Evolutionary conservation across 1,140 invertebrate genomes (phyloP).

Genomic region (Adelges cooleyi): DNA sequence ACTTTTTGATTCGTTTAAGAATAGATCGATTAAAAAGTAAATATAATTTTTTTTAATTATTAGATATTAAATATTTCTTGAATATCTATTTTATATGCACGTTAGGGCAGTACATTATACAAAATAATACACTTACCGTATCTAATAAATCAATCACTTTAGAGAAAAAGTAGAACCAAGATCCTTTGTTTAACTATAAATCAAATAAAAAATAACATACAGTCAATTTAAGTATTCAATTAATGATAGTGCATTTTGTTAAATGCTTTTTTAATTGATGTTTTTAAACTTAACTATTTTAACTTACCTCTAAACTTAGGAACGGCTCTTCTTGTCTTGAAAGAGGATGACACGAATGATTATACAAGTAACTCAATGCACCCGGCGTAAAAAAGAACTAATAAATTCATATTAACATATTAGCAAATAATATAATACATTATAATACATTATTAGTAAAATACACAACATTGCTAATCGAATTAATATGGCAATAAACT

Average conservation of each 20-base stretch:
- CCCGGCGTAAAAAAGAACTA: constrained; percentile 30
- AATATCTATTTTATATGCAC: too few species aligned
- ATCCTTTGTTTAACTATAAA: constrained; percentile 46
- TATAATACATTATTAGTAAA: too few species aligned
- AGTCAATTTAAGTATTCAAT: neutral
- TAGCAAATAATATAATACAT: too few species aligned
- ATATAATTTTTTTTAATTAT: neutral
- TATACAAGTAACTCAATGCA: constrained; percentile 16
- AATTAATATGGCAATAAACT: too few species aligned
- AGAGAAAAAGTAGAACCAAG: constrained; percentile 55
- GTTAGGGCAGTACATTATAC: too few species aligned
- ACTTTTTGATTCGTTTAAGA: too few species aligned
- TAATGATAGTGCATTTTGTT: neutral
- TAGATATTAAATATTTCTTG: too few species aligned
- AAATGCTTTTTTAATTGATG: neutral
- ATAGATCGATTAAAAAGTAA: neutral
- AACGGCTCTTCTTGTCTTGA: constrained; percentile 14
- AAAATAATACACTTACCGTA: constrained; percentile 32
- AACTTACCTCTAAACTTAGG: neutral
- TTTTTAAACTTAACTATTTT: neutral
- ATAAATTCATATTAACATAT: too few species aligned
- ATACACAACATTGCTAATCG: too few species aligned
- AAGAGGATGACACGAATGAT: constrained; percentile 30
- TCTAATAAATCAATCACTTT: constrained; percentile 39
- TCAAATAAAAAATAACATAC: neutral